Percentiles rank a stretch among this genome's conserved stretches.
phyloP scores from a whole-genome alignment of 2,113 vertebrate species.

The Pangasianodon gigas region DNA sequence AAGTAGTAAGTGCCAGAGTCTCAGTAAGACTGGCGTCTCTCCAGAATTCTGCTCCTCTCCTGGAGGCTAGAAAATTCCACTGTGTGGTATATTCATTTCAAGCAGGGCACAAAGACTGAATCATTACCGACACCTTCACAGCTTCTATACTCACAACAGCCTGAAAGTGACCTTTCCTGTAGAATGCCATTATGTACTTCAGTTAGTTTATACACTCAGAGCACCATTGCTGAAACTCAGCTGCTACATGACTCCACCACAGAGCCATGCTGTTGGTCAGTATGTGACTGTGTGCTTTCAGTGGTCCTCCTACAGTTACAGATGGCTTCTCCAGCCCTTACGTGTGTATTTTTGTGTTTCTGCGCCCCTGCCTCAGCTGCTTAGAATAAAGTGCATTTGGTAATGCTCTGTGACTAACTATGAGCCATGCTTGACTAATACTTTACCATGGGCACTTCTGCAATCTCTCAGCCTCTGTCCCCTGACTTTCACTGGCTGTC shows the following conservation, averaged over 20 bases:
- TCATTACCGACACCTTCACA: not conserved
- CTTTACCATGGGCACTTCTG: slow-evolving; percentile 47
- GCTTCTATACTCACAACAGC: not conserved
- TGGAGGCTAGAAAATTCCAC: not conserved
- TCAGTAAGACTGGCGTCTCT: not conserved
- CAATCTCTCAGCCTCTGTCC: slow-evolving; percentile 30
- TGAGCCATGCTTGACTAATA: slow-evolving; percentile 44
- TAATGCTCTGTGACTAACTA: slow-evolving; percentile 46
- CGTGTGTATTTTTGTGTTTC: slow-evolving; percentile 30
- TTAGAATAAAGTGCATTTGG: slow-evolving; percentile 44
- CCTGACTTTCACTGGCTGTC: slow-evolving; percentile 11
- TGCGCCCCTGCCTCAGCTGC: slow-evolving; percentile 43
- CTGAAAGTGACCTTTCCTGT: not conserved
- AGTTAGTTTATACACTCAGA: not conserved
- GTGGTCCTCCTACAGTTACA: slow-evolving; percentile 53
- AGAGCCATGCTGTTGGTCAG: slow-evolving; percentile 37
- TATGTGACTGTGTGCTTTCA: slow-evolving; percentile 29
- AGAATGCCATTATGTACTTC: not conserved
- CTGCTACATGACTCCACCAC: not conserved
- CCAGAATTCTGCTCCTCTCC: slow-evolving; percentile 4
- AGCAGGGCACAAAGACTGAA: not conserved
- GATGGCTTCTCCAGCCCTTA: slow-evolving; percentile 52
- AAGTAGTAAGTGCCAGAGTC: slow-evolving; percentile 21
- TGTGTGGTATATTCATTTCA: not conserved
- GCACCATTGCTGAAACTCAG: not conserved